Base-by-base conservation (phyloP, 2,797 vertebrate species). In the Chelmon rostratus region DNA sequence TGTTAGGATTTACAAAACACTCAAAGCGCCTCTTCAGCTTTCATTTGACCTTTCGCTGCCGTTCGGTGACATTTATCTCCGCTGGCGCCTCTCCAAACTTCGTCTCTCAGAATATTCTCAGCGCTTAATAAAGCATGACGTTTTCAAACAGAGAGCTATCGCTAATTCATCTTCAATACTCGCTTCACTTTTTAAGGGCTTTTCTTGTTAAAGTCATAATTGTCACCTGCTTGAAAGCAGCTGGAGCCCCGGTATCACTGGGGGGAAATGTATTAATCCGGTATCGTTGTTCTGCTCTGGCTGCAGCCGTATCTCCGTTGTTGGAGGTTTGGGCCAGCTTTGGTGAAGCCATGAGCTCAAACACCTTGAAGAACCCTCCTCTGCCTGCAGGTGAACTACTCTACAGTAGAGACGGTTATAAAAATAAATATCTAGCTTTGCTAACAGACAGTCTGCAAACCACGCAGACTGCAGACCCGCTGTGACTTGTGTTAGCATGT, bases 11-110 rank as follows among this genome's bases (percentile, higher is more conserved):
- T 44, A 33, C 33, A 66, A 23, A 74, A 53, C 40, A 21, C 33
- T 50, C 19, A 16, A 61, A 84, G 38, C 38, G 15, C 46, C 68
- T 28, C 67, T 72, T 76, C 19, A 72, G 70, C 56, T 81, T 59
- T 67, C 7, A n/a, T 66, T 54, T 75, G 70, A 76, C 70, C 70
- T 68, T 83, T 40, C 5, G 5, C 62, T 49, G 37, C 61, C n/a
- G 58, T 46, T 71, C 49, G 25, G 52, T 47, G 73, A 42, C 40
- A 59, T 49, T 76, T 52, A 74, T 73, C 67, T 73, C 57, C 3
- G 12, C 66, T 33, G 58, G 70, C 58, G 25, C 19, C 35, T 8
- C 44, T 57, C 57, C 69, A 68, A 31, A 49, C 0, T 47, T 12
- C 37, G 35, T 61, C 57, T 74, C 35, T 71, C 9, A 40, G 37